Base-by-base conservation (phyloP, 92 coral and sea anemone genomes). In the Siderastrea radians region DNA sequence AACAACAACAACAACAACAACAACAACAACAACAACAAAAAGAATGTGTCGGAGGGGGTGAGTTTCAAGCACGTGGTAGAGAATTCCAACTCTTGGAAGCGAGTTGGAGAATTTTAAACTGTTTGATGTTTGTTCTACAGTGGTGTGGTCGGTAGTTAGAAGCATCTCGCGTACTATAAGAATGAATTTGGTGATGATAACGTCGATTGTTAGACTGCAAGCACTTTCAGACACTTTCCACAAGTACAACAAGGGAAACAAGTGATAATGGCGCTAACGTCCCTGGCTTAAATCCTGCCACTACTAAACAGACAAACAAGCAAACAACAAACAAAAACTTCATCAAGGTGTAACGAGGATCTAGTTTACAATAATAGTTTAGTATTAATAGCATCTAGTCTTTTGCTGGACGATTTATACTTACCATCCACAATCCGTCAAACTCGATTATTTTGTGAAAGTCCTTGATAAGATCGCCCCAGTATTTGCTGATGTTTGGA, bases 371-470 rank as follows among this genome's bases (percentile, higher is more conserved):
- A 26, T 26, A 26, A 26, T 26, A 26, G 38, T 26, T 26, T 26
- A 26, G 38, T 26, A 26, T 0, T 26, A 26, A 26, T 26, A 26
- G 38, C 38, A 26, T 26, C 38, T 26, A 26, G 0, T 26, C 38
- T 26, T 26, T 26, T 26, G 38, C 38, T 26, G 43, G 8, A 58
- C 7, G 7, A 5, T 5, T n/a, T 13, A 49, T 63, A 88, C 95
- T 95, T 91, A 97, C 99, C 15, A 97, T 95, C 99, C 99, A 97
- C 49, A 97, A 84, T 74, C 97, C 99, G 69, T 97, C 98, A 82
- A 95, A 97, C 51, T 89, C 91, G 45, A 97, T 78, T 57, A 79
- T 79, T 51, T 88, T 91, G 86, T 84, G 92, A 70, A 97, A 97
- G 53, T 95, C 96, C 46, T 87, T 78, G 51, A 95, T 90, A 26